Conservation (phyloP, 37 sponge, comb jelly and placozoan genomes). For the Cladorhizidae sp. region DNA sequence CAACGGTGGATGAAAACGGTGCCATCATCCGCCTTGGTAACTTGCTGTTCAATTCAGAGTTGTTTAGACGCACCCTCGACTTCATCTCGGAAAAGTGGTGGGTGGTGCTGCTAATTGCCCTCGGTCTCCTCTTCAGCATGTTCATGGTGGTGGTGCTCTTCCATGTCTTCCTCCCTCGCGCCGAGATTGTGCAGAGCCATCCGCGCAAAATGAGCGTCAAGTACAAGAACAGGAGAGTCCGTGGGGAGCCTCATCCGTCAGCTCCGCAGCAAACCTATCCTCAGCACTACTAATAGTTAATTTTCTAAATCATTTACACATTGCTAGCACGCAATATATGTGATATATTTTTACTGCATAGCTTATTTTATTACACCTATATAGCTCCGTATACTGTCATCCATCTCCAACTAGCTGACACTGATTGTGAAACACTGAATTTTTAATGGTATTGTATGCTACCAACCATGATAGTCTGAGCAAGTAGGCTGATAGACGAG, state of each 20-base stretch:
- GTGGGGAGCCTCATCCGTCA: neutral
- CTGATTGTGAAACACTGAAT: too few relatives aligned
- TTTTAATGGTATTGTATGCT: too few relatives aligned
- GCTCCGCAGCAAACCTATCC: neutral
- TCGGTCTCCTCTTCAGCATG: conserved; percentile 61
- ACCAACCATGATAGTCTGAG: too few relatives aligned
- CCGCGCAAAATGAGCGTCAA: neutral
- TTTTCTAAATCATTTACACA: too few relatives aligned
- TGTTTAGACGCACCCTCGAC: conserved; percentile 12
- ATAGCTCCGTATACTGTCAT: too few relatives aligned
- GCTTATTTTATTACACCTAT: too few relatives aligned
- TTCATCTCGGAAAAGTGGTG: conserved; percentile 66
- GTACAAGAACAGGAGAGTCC: neutral
- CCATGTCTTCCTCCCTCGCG: conserved; percentile 66
- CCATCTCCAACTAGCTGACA: too few relatives aligned
- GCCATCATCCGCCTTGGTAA: conserved; percentile 18
- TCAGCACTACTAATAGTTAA: neutral
- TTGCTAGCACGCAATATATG: too few relatives aligned
- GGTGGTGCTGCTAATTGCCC: conserved; percentile 57
- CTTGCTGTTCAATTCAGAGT: conserved; percentile 27
- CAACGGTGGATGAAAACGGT: conserved; percentile 15
- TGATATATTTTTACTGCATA: too few relatives aligned
- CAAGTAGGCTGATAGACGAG: too few relatives aligned
- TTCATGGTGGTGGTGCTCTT: conserved; percentile 65
- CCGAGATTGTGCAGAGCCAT: conserved; percentile 49